A percentile compares a stretch with the other conserved stretches of the same genome.
phyloP scores from a whole-genome alignment of 2,113 vertebrate species.

The Zapornia atra region DNA sequence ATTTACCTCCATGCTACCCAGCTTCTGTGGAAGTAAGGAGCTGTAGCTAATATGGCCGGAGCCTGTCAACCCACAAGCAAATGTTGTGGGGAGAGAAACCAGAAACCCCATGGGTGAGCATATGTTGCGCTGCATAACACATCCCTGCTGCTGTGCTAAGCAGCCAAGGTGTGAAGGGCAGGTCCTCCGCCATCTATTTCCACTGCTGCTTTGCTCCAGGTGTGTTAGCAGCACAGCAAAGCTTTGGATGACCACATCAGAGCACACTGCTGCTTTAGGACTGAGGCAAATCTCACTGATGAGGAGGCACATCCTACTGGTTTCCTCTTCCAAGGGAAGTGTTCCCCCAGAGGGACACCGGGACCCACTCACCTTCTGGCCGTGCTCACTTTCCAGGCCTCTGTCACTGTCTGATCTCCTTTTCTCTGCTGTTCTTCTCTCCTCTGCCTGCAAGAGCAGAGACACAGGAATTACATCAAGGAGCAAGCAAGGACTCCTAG shows the following conservation, averaged over 20 bases:
- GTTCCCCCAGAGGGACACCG: rapidly evolving
- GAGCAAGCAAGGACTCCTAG: neutral
- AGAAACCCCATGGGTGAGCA: neutral
- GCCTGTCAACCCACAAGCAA: neutral
- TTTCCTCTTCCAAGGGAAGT: neutral
- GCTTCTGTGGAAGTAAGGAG: neutral
- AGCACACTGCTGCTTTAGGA: neutral
- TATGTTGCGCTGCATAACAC: neutral
- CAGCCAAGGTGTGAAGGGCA: neutral
- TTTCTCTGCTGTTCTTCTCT: conserved; percentile 62
- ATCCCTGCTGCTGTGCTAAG: neutral
- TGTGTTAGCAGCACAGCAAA: neutral
- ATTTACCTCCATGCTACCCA: conserved; percentile 12
- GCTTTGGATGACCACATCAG: neutral
- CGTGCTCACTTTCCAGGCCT: conserved; percentile 12
- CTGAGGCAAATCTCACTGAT: neutral
- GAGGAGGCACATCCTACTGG: neutral
- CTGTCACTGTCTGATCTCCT: conserved; percentile 60
- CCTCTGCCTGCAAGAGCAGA: conserved; percentile 27
- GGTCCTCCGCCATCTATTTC: neutral
- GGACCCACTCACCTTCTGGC: conserved; percentile 48
- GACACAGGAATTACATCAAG: neutral
- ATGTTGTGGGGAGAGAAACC: neutral
- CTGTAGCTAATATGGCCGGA: neutral
- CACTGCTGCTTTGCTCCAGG: neutral